Evolutionary conservation across 2,888 invertebrate species (phyloP).

Genomic region (Diarsia dahlii): DNA sequence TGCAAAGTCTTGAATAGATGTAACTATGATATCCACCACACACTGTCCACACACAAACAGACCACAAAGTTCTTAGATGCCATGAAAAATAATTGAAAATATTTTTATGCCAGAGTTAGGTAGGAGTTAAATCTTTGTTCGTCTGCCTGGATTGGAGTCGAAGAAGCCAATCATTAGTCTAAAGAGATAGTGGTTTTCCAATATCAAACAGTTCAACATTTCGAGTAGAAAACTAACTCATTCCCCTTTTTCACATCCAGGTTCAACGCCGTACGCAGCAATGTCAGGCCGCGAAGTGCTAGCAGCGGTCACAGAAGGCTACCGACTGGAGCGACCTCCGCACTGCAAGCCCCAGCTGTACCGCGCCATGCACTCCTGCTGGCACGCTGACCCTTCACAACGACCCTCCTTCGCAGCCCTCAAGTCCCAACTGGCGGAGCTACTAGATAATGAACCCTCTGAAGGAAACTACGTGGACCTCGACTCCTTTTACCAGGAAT

Average conservation of each 20-base stretch:
- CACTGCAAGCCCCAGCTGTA: slow-evolving; percentile 93
- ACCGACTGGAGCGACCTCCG: slow-evolving; percentile 94
- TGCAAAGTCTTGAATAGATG: no score
- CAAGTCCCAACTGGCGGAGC: slow-evolving; percentile 90
- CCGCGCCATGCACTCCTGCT: slow-evolving; percentile 89
- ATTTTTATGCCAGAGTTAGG: no score
- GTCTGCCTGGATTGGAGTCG: no score
- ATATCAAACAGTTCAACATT: neutral
- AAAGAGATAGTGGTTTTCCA: neutral
- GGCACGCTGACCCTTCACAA: slow-evolving; percentile 93
- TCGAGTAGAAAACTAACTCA: neutral
- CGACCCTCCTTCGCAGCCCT: slow-evolving; percentile 93
- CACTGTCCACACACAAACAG: no score
- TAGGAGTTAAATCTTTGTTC: no score
- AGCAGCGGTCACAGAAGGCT: slow-evolving; percentile 94
- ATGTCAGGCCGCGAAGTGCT: slow-evolving; percentile 96
- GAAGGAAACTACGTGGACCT: slow-evolving; percentile 93
- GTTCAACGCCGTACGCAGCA: slow-evolving; percentile 96
- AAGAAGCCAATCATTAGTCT: no score
- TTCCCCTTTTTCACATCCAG: slow-evolving; percentile 80
- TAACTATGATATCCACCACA: no score
- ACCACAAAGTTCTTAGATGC: neutral
- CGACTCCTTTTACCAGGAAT: slow-evolving; percentile 92
- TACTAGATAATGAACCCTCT: slow-evolving; percentile 91
- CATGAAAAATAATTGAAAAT: no score